Conservation (phyloP, 2,797 vertebrate species). For the Bufotes viridis region DNA sequence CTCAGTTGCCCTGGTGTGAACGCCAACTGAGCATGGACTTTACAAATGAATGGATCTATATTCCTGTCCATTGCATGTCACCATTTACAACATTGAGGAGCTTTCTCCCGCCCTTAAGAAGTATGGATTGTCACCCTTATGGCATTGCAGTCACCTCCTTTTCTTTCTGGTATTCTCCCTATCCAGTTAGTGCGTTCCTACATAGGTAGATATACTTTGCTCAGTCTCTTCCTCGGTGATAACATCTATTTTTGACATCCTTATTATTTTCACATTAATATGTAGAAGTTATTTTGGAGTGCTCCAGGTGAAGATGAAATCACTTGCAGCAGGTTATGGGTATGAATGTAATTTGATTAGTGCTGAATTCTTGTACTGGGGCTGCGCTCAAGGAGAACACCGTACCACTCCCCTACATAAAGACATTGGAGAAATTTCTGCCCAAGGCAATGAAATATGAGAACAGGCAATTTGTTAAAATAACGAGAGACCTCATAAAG, state of each 20-base stretch:
- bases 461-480: conserved; percentile 37
- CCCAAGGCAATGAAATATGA: conserved; percentile 34
- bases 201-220: background rate
- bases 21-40: too few relatives aligned
- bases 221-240: background rate
- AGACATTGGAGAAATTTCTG: conserved; percentile 26
- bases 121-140: too few relatives aligned
- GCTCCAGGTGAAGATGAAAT: background rate
- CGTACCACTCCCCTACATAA: background rate
- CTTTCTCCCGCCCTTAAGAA: too few relatives aligned
- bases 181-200: background rate
- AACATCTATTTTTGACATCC: background rate
- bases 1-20: too few relatives aligned
- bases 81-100: too few relatives aligned
- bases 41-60: too few relatives aligned
- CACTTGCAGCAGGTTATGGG: background rate
- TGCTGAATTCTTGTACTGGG: background rate
- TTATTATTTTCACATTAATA: conserved; percentile 22
- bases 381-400: background rate
- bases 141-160: too few relatives aligned
- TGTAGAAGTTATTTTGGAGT: background rate
- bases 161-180: background rate
- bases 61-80: too few relatives aligned
- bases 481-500: conserved; percentile 32
- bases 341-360: conserved; percentile 33